A percentile compares a stretch with the other conserved stretches of the same genome.
These are phyloP conservation scores for Polyommatus icarus DNA, from an alignment of 2,888 invertebrate genomes.

Conservation along the genomic window DNA sequence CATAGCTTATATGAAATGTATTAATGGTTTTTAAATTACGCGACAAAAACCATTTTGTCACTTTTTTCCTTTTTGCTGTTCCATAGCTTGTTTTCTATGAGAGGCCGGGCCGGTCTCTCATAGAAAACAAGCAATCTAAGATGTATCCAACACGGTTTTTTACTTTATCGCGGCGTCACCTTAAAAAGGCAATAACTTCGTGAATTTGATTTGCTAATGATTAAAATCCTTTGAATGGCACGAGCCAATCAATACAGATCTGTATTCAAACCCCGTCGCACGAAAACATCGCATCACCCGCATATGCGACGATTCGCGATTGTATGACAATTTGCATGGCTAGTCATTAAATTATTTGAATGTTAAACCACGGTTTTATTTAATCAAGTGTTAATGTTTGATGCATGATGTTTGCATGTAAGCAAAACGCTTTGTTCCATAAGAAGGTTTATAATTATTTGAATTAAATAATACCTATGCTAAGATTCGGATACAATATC, in stretches of 20 bases:
- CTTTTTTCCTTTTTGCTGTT: too few species aligned
- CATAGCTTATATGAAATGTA: too few species aligned
- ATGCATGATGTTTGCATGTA: constrained; percentile 3
- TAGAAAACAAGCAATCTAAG: too few species aligned
- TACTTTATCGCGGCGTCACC: background rate
- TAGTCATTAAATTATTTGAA: constrained; percentile 31
- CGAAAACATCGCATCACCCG: constrained; percentile 37
- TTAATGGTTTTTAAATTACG: too few species aligned
- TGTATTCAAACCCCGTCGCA: constrained; percentile 41
- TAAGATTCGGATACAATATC: too few species aligned
- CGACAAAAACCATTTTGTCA: too few species aligned
- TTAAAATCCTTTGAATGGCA: constrained; percentile 20
- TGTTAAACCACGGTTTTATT: background rate
- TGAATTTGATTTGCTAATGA: constrained; percentile 20
- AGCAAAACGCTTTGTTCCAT: background rate
- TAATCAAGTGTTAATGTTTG: background rate
- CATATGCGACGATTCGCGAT: constrained; percentile 25
- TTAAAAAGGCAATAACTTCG: background rate
- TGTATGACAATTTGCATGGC: constrained; percentile 30
- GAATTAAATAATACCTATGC: too few species aligned
- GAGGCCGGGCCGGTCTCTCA: too few species aligned
- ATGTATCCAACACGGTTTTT: too few species aligned
- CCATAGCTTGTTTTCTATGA: too few species aligned
- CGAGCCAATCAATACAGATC: constrained; percentile 40
- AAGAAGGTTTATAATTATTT: background rate